Evolutionary conservation across 2,113 vertebrate species (phyloP), one percentile per base, ranked within the genome.

Genomic region (Dicentrarchus labrax): DNA sequence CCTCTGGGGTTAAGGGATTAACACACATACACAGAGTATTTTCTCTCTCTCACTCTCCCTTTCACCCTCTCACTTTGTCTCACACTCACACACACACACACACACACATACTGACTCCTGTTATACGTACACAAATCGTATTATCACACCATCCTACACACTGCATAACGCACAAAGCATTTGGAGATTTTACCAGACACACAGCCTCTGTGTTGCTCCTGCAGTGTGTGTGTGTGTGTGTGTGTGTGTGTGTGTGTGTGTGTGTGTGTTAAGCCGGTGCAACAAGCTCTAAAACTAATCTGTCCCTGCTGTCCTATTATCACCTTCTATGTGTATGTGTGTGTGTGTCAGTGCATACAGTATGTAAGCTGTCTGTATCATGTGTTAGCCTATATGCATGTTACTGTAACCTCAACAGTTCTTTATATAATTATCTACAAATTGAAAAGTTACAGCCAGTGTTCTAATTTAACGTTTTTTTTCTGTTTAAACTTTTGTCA

Each of bases 1-100:
- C 76, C 51, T 74, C 45, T 60, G 72, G 72, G 80, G 65, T 90
- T 76, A 71, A 85, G 38, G 85, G 83, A 90, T 86, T 94, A 88
- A 92, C 86, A 89, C 74, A 84, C 71, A 82, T 67, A 53, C 41
- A 1, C 39, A 22, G 22, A 4, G 47, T 47, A 6, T 84, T 62
- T 79, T 39, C 30, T 72, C 39, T 6, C 59, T 51, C 22, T 19
- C 51, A 24, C 74, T 51, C 56, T 68, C 62, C 6, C 76, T 64
- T 48, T 68, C 77, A 66, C 43, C 8, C 17, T 68, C 38, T 64
- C 68, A 67, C 30, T 30, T 3, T 3, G 30, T 30, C 30, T 30
- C 30, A 30, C 30, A 30, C 50, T 59, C 38, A 61, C 47, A 76
- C 45, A 21, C 61, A 60, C 22, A 76, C 62, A 80, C 13, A 53